These are phyloP conservation scores for Malachius bipustulatus DNA, from an alignment of 2,888 invertebrate species.

Conservation along the genomic window DNA sequence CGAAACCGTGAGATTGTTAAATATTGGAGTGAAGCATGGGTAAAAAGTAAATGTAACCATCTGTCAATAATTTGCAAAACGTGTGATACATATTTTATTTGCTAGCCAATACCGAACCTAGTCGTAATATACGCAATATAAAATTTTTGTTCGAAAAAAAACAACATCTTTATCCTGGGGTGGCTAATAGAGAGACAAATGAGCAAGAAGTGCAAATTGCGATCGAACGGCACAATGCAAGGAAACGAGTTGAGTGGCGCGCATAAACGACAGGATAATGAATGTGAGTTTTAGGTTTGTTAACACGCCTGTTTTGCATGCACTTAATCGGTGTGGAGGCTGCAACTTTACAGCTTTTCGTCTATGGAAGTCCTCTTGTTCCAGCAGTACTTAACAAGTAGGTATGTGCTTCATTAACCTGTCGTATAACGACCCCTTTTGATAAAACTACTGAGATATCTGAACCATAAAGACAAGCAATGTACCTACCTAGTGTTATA, in stretches of 20 bases:
- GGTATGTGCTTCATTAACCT: conserved; percentile 18
- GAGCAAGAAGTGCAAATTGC: no score
- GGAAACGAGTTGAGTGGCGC: no score
- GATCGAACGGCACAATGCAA: no score
- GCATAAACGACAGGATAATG: conserved; percentile 23
- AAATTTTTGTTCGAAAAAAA: no score
- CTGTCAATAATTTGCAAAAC: no score
- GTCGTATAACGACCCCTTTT: conserved; percentile 11
- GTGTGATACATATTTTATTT: no score
- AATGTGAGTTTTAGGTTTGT: conserved; percentile 26
- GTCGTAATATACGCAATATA: no score
- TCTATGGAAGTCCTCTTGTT: conserved; percentile 22
- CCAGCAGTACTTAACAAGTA: conserved; percentile 18
- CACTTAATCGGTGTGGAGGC: conserved; percentile 23
- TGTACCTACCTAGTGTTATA: conserved; percentile 1
- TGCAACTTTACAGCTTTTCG: conserved; percentile 23
- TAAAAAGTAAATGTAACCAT: no score
- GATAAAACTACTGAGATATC: conserved; percentile 8
- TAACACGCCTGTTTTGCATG: conserved; percentile 28
- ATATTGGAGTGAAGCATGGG: conserved; percentile 21
- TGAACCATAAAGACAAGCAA: neutral
- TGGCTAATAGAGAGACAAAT: no score
- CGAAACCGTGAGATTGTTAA: conserved; percentile 23
- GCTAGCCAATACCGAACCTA: no score
- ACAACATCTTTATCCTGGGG: no score